A percentile compares a stretch with the other conserved stretches of the same genome.
Conservation (phyloP, 2,888 invertebrate genomes). For the Autographa gamma region DNA sequence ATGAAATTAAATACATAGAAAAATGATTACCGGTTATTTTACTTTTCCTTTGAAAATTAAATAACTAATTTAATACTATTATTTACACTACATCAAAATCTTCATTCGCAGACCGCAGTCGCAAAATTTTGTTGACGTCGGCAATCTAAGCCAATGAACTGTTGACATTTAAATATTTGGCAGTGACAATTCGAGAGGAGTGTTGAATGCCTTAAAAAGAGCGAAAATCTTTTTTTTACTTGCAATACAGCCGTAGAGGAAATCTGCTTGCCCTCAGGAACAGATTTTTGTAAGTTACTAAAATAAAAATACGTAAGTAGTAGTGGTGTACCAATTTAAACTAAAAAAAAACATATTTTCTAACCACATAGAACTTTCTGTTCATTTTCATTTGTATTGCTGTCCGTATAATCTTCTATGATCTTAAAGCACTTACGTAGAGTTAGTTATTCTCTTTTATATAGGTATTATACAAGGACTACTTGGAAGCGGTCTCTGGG, state of each 20-base stretch:
- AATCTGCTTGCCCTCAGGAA: no score
- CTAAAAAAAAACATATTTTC: no score
- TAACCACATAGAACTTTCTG: no score
- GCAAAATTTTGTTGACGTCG: constrained; percentile 48
- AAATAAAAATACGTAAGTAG: no score
- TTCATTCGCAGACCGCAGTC: not conserved
- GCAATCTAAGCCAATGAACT: constrained; percentile 43
- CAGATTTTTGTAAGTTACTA: no score
- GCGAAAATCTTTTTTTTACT: not conserved
- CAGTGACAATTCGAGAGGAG: not conserved
- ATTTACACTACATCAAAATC: not conserved
- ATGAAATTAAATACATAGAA: not conserved
- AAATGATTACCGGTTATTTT: constrained; percentile 28
- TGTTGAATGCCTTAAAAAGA: not conserved
- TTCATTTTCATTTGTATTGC: no score
- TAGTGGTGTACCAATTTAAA: no score
- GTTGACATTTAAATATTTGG: constrained; percentile 34
- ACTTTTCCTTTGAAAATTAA: not conserved
- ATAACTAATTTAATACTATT: not conserved
- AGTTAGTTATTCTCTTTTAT: no score
- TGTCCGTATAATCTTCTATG: no score
- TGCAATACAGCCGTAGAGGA: not conserved
- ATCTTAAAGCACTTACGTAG: no score
- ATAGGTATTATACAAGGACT: no score
- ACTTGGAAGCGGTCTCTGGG: no score